Conservation (phyloP, 2,888 invertebrate genomes). For the Tipula vernalis region DNA sequence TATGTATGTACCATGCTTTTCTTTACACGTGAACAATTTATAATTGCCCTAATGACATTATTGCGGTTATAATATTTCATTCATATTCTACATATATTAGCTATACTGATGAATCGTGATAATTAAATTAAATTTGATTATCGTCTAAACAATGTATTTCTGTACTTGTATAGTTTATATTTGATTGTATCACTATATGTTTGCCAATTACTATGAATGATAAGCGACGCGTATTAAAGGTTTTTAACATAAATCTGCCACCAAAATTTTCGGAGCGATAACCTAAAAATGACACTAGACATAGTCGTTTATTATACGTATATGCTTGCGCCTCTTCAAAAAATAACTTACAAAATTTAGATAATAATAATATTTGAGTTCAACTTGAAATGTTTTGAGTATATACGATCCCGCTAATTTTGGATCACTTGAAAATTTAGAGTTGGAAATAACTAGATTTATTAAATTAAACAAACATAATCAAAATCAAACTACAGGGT, state of each 20-base stretch:
- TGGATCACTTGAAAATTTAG: not conserved
- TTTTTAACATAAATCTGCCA: not conserved
- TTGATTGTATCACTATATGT: too few species aligned
- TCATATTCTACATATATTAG: not conserved
- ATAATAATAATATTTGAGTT: not conserved
- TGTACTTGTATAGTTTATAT: too few species aligned
- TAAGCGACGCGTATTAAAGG: not conserved
- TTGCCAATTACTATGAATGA: not conserved
- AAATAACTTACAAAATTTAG: not conserved
- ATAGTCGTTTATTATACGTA: not conserved
- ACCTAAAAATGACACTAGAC: not conserved
- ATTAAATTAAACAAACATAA: not conserved
- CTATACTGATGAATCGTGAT: too few species aligned
- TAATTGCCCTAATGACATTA: not conserved
- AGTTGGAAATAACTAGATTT: not conserved
- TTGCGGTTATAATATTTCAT: not conserved
- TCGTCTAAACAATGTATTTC: not conserved
- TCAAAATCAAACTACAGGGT: too few species aligned
- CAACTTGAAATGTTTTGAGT: not conserved
- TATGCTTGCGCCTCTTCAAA: not conserved
- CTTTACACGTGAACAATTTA: not conserved
- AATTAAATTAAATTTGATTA: not conserved
- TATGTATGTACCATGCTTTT: not conserved
- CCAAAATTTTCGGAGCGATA: not conserved
- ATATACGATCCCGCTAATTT: not conserved